Evolutionary conservation across 1,140 invertebrate genomes (phyloP).

Genomic region (Trichonephila clavipes): DNA sequence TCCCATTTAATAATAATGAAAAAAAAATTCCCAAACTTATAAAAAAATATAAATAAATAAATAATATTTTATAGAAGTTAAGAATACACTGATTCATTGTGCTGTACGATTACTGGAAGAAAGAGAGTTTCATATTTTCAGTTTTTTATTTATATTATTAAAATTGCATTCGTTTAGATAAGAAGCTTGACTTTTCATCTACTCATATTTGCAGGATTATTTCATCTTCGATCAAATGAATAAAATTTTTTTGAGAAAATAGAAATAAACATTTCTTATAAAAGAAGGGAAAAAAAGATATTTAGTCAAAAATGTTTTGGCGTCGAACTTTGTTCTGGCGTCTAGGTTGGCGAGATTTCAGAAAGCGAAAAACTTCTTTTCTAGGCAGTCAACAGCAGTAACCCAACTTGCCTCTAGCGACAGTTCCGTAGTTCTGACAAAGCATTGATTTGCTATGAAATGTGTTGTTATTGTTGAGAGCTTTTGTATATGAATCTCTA

Average conservation of each 20-base stretch:
- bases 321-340: neutral
- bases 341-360: slow-evolving; percentile 8
- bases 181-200: neutral
- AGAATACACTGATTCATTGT: too few relatives aligned
- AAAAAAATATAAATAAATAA: too few relatives aligned
- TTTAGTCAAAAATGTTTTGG: neutral
- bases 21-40: too few relatives aligned
- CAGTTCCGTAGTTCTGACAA: slow-evolving; percentile 8
- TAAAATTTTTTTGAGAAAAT: neutral
- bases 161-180: neutral
- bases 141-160: neutral
- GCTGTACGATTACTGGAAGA: too few relatives aligned
- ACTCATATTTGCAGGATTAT: neutral
- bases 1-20: too few relatives aligned
- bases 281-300: neutral
- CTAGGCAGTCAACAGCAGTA: slow-evolving; percentile 20
- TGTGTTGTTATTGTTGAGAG: slow-evolving; percentile 43
- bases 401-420: slow-evolving; percentile 43
- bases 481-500: neutral
- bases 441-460: slow-evolving; percentile 42
- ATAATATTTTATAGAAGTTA: too few relatives aligned
- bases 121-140: too few relatives aligned
- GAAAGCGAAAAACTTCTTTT: slow-evolving; percentile 13
- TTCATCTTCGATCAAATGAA: neutral
- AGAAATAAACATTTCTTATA: neutral